Evolutionary conservation across 2,888 invertebrate species (phyloP), one percentile per base, ranked within the genome.

Genomic region (Megalurothrips usitatus): DNA sequence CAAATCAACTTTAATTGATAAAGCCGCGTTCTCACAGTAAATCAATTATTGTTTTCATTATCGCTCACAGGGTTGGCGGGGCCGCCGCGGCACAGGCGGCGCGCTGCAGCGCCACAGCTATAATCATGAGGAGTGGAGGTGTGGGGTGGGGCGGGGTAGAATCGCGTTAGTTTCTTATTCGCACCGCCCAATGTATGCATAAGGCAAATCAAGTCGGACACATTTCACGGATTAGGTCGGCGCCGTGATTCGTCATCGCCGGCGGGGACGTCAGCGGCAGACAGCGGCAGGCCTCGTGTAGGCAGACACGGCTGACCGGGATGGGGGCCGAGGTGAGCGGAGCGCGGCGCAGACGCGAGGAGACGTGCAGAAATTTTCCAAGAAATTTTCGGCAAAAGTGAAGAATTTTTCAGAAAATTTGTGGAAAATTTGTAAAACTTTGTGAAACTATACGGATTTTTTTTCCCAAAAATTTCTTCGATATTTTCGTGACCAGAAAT

Each of bases 41-140:
- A 75, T 75, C 68, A 75, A 75, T 75, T 75, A 75, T 75, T 75
- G 68, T 75, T 75, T 75, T 26, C 68, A 75, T 75, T 75, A 75
- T 75, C 68, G 10, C 68, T n/a, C 68, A 26, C 68, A 75, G 26
- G 23, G 68, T 43, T 75, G 68, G 68, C 58, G 58, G 58, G 12
- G 19, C 2, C 26, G 68, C 68, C 23, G 68, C 68, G 10, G 23
- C 19, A 6, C 58, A 49, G 49, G 49, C n/a, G n/a, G n/a, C n/a
- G n/a, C n/a, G n/a, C n/a, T n/a, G n/a, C 34, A 6, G 34, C 34
- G 34, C 34, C 6, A 10, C 52, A 58, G 58, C 19, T 6, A n/a
- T n/a, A 58, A 58, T 58, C 58, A 6, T 58, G 34, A 43, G 34
- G 34, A 43, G n/a, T n/a, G n/a, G n/a, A n/a, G n/a, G n/a, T n/a